A percentile compares a stretch with the other conserved stretches of the same genome.
Evolutionary conservation across 64 coral and sea anemone species (phyloP).

Genomic region (Stichodactyla helianthus): DNA sequence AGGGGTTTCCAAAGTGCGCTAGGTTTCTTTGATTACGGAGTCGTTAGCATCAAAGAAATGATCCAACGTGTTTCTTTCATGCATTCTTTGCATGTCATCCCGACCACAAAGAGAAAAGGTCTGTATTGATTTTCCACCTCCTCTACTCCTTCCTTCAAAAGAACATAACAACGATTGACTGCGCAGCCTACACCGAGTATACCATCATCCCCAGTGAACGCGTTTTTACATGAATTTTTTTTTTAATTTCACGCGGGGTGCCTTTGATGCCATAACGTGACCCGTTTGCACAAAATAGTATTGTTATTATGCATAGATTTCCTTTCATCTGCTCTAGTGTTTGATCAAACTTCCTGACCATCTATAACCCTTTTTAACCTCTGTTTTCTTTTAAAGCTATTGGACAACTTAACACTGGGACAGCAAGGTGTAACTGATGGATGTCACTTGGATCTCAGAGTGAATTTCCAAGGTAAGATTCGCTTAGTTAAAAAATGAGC

Average conservation of each 20-base stretch:
- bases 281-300: background rate
- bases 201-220: background rate
- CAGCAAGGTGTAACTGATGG: slow-evolving; percentile 78
- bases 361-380: background rate
- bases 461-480: slow-evolving; percentile 93
- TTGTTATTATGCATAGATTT: slow-evolving; percentile 2
- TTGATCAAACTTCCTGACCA: slow-evolving; percentile 36
- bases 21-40: background rate
- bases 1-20: background rate
- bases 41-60: background rate
- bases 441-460: slow-evolving; percentile 76
- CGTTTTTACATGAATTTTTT: background rate
- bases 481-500: background rate
- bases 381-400: slow-evolving; percentile 45
- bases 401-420: slow-evolving; percentile 81
- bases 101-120: background rate
- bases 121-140: slow-evolving; percentile 3
- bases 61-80: slow-evolving; percentile 24
- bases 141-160: background rate
- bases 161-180: background rate
- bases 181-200: background rate
- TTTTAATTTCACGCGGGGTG: background rate
- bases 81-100: slow-evolving; percentile 29
- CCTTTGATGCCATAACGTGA: slow-evolving; percentile 8
- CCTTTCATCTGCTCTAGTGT: slow-evolving; percentile 10